Evolutionary conservation across 2,888 invertebrate genomes (phyloP).

Genomic region (Nomada goodeniana): DNA sequence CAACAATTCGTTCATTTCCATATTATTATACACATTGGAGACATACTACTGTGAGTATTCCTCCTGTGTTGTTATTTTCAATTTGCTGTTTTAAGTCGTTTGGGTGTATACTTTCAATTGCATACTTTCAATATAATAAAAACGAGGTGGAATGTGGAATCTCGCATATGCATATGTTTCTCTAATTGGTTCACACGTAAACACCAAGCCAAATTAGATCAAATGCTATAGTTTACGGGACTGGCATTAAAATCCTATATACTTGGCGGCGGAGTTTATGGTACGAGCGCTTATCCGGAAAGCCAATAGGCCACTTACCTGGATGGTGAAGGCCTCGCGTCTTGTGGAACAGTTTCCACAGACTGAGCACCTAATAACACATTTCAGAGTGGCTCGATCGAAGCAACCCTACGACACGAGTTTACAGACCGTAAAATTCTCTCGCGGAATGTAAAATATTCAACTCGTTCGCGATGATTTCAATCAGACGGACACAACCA

Average conservation of each 20-base stretch:
- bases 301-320: constrained; percentile 26
- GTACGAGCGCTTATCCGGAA: constrained; percentile 1
- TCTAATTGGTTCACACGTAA: background rate
- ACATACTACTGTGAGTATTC: no score
- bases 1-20: no score
- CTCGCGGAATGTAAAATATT: background rate
- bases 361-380: constrained; percentile 31
- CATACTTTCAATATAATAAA: no score
- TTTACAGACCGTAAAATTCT: constrained; percentile 32
- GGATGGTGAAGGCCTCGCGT: background rate
- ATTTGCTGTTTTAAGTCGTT: no score
- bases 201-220: background rate
- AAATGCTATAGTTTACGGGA: background rate
- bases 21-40: no score
- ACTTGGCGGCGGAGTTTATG: background rate
- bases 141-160: no score
- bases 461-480: background rate
- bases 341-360: constrained; percentile 14
- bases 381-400: constrained; percentile 30
- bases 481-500: background rate
- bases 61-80: no score
- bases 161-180: no score
- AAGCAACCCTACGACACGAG: background rate
- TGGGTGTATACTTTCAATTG: background rate
- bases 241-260: background rate